phyloP scores from a whole-genome alignment of 2,888 invertebrate genomes.

The Apotomis capreana region DNA sequence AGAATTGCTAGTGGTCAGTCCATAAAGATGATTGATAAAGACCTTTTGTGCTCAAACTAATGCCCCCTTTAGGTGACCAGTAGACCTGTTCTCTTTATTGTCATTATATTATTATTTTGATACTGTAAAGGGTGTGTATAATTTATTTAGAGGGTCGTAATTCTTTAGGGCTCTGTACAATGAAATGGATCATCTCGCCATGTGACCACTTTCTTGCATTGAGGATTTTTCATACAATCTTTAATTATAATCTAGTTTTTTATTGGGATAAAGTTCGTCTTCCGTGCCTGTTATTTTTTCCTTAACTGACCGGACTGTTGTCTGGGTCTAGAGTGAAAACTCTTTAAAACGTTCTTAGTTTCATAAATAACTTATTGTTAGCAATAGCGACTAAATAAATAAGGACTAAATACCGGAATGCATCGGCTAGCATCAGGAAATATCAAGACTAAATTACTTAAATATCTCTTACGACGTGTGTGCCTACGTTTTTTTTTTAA shows the following conservation, averaged over 20 bases:
- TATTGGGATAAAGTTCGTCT: no score
- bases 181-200: constrained; percentile 8
- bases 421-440: no score
- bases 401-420: no score
- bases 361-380: no score
- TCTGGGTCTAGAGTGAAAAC: no score
- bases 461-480: no score
- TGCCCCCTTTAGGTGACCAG: constrained; percentile 78
- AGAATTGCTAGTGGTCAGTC: constrained; percentile 73
- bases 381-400: no score
- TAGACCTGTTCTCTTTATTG: constrained; percentile 71
- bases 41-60: constrained; percentile 66
- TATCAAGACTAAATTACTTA: no score
- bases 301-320: no score
- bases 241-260: neutral
- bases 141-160: constrained; percentile 18
- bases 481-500: no score
- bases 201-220: neutral
- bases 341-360: no score
- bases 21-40: constrained; percentile 75
- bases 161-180: constrained; percentile 6
- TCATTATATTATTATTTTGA: constrained; percentile 83
- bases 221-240: neutral
- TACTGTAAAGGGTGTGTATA: constrained; percentile 50
- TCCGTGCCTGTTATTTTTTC: neutral